These are phyloP conservation scores for Orthosia cruda DNA, from an alignment of 2,888 invertebrate genomes.

Conservation along the genomic window DNA sequence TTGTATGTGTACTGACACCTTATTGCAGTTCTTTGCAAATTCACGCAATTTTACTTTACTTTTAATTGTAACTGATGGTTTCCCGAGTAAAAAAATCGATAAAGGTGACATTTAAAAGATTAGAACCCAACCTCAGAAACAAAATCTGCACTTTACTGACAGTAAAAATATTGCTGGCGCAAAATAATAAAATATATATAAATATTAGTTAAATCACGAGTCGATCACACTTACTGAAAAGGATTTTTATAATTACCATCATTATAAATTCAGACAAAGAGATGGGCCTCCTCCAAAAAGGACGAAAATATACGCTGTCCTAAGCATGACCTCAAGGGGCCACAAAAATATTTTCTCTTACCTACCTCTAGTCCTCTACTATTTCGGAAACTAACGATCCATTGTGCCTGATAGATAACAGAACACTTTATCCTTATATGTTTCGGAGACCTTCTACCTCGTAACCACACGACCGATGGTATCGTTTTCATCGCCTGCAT, in stretches of 20 bases:
- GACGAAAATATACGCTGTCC: background rate
- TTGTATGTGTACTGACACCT: background rate
- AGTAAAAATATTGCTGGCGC: too few relatives aligned
- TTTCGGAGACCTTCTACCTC: slow-evolving; percentile 14
- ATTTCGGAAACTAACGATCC: slow-evolving; percentile 49
- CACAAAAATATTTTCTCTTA: slow-evolving; percentile 11
- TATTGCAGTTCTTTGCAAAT: background rate
- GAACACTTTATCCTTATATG: slow-evolving; percentile 44
- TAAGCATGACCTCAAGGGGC: slow-evolving; percentile 2
- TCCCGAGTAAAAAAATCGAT: background rate
- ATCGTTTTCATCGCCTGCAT: slow-evolving; percentile 34
- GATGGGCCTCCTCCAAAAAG: background rate
- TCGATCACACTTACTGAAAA: too few relatives aligned
- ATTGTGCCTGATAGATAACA: slow-evolving; percentile 50
- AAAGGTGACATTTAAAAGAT: background rate
- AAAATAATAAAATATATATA: background rate
- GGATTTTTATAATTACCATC: too few relatives aligned
- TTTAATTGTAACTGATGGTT: background rate
- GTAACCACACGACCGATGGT: slow-evolving; percentile 38
- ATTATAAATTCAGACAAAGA: background rate
- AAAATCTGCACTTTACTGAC: too few relatives aligned
- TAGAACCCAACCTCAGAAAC: too few relatives aligned
- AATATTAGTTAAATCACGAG: background rate
- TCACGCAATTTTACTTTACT: background rate
- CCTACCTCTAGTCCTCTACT: background rate